Evolutionary conservation across 1,140 invertebrate species (phyloP), one percentile per base, ranked within the genome.

Genomic region (Temnothorax nylanderi): DNA sequence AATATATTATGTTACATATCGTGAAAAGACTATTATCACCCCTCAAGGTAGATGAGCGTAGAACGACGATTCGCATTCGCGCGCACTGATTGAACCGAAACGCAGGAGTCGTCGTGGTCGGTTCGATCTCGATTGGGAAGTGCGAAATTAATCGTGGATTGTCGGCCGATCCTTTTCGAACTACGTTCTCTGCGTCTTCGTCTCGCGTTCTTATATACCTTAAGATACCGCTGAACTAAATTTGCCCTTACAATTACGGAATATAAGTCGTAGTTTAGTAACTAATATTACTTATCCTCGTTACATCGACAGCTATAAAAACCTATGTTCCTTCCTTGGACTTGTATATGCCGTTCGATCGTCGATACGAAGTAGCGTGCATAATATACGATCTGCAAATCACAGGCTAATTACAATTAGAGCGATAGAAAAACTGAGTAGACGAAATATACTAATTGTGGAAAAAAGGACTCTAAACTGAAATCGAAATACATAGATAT

Each of bases 91-190:
- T 82, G 41, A 82, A 74, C 54, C 67, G 67, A 74, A 82, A 76
- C 34, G 37, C 72, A 74, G n/a, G 56, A 85, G 49, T 80, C n/a
- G 41, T 56, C 49, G 62, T 56, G 37, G 21, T 47, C 60, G 34
- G 65, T 81, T 69, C 47, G 75, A 85, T 88, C 26, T 26, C 71
- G 56, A 34, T 72, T 51, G 51, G 16, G 44, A 81, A 71, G 69
- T 80, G 58, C 54, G 54, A 81, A 89, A 86, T 67, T 80, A 78
- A 49, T 86, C 80, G 67, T 88, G 37, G 84, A 89, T 89, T 86
- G 88, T 89, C 87, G 60, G 69, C 60, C 56, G 69, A 81, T 72
- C 32, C 13, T 64, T 82, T 74, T 56, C 49, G 44, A 86, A 81
- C 21, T 74, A 89, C 74, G 67, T 65, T 74, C 78, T 81, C 37